Conservation (phyloP, 1,140 invertebrate species). For the Coenobita brevimanus region DNA sequence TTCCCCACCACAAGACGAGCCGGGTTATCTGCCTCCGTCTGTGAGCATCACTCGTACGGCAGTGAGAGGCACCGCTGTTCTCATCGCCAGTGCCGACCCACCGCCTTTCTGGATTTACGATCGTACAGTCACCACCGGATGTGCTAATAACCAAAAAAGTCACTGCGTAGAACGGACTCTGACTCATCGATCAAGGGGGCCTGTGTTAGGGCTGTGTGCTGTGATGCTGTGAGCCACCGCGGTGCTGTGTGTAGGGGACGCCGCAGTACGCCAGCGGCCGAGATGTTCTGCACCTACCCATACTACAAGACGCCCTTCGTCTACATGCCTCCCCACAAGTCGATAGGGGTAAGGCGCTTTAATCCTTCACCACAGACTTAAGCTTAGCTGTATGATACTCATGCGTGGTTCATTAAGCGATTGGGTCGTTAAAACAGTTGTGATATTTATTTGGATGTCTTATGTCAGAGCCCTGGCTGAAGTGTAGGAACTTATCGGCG, state of each 20-base stretch:
- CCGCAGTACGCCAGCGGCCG: neutral
- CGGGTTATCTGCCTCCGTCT: slow-evolving; percentile 54
- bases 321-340: slow-evolving; percentile 56
- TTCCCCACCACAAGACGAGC: slow-evolving; percentile 42
- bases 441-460: no score
- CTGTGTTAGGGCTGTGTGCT: neutral
- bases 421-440: neutral
- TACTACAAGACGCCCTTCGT: slow-evolving; percentile 58
- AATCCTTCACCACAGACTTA: neutral
- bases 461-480: no score
- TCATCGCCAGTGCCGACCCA: neutral
- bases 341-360: slow-evolving; percentile 39
- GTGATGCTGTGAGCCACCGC: slow-evolving; percentile 15
- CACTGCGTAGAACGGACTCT: neutral
- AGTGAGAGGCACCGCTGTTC: slow-evolving; percentile 45
- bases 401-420: neutral
- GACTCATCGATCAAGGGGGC: slow-evolving; percentile 31
- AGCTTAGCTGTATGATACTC: neutral
- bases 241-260: neutral
- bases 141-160: slow-evolving; percentile 23
- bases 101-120: slow-evolving; percentile 41
- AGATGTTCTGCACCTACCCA: slow-evolving; percentile 53
- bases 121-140: neutral
- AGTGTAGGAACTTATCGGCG: no score
- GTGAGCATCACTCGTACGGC: slow-evolving; percentile 58